Percentiles rank a stretch among this genome's conserved stretches.
Conservation (phyloP, 2,113 vertebrate genomes). For the Vireo altiloquus region DNA sequence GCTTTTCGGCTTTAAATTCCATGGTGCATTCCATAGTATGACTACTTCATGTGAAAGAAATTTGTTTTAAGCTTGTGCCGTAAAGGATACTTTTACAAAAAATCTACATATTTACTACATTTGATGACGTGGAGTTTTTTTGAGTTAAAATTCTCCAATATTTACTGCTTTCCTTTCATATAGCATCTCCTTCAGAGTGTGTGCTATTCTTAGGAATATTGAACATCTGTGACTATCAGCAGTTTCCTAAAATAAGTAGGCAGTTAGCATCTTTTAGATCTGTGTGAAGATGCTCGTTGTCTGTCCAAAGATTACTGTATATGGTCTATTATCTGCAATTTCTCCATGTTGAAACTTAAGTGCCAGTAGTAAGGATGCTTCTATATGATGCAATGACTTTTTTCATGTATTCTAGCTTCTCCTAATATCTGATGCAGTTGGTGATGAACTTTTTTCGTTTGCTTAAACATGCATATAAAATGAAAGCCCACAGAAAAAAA, state of each 20-base stretch:
- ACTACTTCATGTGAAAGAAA: not conserved
- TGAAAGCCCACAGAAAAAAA: not conserved
- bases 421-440: not conserved
- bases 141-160: not conserved
- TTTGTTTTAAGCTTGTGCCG: not conserved
- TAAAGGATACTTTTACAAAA: not conserved
- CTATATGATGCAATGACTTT: not conserved
- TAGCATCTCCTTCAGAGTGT: not conserved
- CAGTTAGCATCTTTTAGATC: not conserved
- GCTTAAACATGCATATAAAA: not conserved
- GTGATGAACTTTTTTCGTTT: not conserved
- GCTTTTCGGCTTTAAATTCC: not conserved
- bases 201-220: not conserved
- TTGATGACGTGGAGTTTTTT: not conserved
- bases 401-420: not conserved
- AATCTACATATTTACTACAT: not conserved
- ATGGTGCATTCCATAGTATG: not conserved
- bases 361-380: not conserved
- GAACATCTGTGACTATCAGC: not conserved
- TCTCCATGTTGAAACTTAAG: not conserved
- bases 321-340: not conserved
- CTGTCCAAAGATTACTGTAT: not conserved
- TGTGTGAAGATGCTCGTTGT: not conserved
- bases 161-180: not conserved
- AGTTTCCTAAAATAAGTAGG: not conserved